Conservation (phyloP, 2,797 vertebrate species). For the Luscinia megarhynchos region DNA sequence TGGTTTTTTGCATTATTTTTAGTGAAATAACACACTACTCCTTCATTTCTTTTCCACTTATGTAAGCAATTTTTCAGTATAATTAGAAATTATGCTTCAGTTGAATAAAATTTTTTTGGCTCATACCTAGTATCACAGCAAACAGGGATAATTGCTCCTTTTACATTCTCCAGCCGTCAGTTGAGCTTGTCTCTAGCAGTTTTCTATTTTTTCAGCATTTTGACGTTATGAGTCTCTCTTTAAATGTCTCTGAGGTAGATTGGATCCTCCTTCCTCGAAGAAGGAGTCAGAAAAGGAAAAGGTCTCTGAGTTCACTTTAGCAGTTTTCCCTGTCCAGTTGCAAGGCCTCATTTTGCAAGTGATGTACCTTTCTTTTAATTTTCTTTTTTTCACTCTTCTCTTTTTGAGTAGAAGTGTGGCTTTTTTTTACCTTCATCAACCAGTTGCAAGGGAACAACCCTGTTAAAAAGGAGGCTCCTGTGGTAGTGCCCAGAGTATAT, state of each 20-base stretch:
- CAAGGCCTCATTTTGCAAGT: neutral
- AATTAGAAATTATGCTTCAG: conserved; percentile 22
- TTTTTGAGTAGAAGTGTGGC: neutral
- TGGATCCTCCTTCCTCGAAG: neutral
- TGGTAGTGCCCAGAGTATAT: neutral
- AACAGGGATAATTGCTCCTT: neutral
- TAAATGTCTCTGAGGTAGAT: neutral
- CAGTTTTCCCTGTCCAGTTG: neutral
- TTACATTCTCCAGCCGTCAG: neutral
- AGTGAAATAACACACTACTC: neutral
- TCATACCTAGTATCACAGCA: neutral
- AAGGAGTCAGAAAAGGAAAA: neutral
- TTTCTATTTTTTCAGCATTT: neutral
- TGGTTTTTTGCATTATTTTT: neutral
- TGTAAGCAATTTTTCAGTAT: neutral
- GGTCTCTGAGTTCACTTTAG: neutral
- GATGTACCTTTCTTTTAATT: neutral
- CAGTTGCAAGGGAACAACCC: neutral
- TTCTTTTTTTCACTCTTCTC: neutral
- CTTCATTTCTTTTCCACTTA: neutral
- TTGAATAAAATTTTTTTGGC: neutral
- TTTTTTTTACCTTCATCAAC: neutral
- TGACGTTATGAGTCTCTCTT: neutral
- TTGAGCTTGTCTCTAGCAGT: neutral
- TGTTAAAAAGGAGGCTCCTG: neutral